Conservation (phyloP, 2,888 invertebrate genomes). For the Cactoblastis cactorum region DNA sequence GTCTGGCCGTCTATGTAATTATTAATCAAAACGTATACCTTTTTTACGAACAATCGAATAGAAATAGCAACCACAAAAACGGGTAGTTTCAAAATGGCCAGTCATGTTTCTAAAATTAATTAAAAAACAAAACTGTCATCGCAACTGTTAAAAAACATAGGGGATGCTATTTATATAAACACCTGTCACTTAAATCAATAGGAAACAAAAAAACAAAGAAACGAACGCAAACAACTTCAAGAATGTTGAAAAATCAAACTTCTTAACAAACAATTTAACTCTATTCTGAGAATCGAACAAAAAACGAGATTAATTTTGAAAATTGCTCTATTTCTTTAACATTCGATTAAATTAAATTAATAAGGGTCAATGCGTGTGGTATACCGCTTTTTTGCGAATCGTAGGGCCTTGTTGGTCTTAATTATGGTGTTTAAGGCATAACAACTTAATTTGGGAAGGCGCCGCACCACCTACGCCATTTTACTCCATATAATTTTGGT, state of each 20-base stretch:
- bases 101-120: slow-evolving; percentile 4
- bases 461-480: slow-evolving; percentile 68
- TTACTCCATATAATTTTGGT: slow-evolving; percentile 73
- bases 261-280: slow-evolving; percentile 21
- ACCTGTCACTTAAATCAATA: slow-evolving; percentile 11
- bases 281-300: slow-evolving; percentile 35
- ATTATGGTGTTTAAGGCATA: slow-evolving; percentile 65
- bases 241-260: slow-evolving; percentile 18
- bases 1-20: background rate
- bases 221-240: slow-evolving; percentile 6
- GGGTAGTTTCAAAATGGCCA: background rate
- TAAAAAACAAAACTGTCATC: slow-evolving; percentile 12
- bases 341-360: slow-evolving; percentile 64
- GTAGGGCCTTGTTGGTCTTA: slow-evolving; percentile 55
- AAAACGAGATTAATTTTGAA: slow-evolving; percentile 42
- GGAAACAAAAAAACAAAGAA: background rate
- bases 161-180: slow-evolving; percentile 14
- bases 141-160: slow-evolving; percentile 9
- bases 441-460: slow-evolving; percentile 76
- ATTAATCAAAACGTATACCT: background rate
- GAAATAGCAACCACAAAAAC: background rate
- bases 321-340: slow-evolving; percentile 58
- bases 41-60: background rate
- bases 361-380: slow-evolving; percentile 66
- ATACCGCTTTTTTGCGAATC: slow-evolving; percentile 62